Conservation (phyloP, 2,888 invertebrate species). For the Nomada ruficornis region DNA sequence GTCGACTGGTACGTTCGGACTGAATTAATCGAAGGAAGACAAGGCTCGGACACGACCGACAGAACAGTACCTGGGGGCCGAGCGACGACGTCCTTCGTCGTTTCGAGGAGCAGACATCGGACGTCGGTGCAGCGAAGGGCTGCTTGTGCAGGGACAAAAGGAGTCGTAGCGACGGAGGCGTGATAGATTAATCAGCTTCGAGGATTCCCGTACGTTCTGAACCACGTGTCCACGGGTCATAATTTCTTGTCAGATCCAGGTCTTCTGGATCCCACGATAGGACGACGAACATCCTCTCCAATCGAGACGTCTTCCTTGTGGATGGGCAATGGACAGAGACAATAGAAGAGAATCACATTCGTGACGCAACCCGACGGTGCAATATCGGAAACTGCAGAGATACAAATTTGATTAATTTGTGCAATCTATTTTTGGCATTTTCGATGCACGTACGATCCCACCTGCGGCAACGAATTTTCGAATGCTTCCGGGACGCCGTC, state of each 20-base stretch:
- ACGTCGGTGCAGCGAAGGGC: constrained; percentile 34
- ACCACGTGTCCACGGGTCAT: constrained; percentile 48
- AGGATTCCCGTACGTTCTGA: constrained; percentile 22
- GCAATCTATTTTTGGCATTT: too few relatives aligned
- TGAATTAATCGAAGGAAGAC: constrained; percentile 62
- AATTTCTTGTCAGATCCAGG: constrained; percentile 51
- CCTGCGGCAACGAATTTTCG: constrained; percentile 15
- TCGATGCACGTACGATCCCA: neutral
- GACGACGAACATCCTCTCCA: constrained; percentile 9
- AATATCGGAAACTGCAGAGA: too few relatives aligned
- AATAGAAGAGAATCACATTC: neutral
- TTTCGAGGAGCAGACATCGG: constrained; percentile 44
- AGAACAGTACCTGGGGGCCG: constrained; percentile 44
- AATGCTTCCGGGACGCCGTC: neutral
- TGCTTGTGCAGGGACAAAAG: constrained; percentile 58
- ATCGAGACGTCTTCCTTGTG: constrained; percentile 25
- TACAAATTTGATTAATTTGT: too few relatives aligned
- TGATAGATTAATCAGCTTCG: constrained; percentile 70
- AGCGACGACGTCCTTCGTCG: constrained; percentile 14
- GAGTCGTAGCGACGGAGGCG: constrained; percentile 44
- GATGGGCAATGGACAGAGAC: too few relatives aligned
- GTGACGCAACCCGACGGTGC: too few relatives aligned
- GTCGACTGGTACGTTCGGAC: constrained; percentile 9
- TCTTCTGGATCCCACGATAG: constrained; percentile 11
- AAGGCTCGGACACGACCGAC: constrained; percentile 52